These are phyloP conservation scores for Myopa tessellatipennis DNA, from an alignment of 2,888 invertebrate genomes.

Conservation along the genomic window DNA sequence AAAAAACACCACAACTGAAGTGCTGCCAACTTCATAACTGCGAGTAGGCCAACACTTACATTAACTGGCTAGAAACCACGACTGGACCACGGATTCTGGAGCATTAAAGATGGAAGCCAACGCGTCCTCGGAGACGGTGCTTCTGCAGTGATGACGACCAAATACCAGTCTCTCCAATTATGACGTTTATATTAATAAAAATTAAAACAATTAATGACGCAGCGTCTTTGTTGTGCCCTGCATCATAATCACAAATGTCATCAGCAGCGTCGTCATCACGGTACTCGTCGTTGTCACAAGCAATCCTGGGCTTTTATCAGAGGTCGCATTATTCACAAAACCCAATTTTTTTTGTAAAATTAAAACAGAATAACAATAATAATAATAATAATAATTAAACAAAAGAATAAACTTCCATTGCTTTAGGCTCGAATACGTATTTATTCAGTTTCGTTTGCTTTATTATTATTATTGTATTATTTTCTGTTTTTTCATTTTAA, in stretches of 20 bases:
- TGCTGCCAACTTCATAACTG: background rate
- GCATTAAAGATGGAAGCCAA: background rate
- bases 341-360: background rate
- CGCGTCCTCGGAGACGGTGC: background rate
- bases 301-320: constrained; percentile 6
- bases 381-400: constrained; percentile 39
- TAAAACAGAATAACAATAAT: background rate
- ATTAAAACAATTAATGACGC: constrained; percentile 14
- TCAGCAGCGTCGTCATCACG: constrained; percentile 3
- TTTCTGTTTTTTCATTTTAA: background rate
- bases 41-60: background rate
- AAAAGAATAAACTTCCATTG: constrained; percentile 15
- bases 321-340: constrained; percentile 4
- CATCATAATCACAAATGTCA: constrained; percentile 11
- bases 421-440: background rate
- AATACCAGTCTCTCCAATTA: background rate
- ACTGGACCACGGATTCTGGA: background rate
- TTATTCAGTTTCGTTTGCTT: background rate
- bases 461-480: background rate
- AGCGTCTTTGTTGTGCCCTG: background rate
- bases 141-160: background rate
- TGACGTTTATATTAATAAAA: constrained; percentile 23
- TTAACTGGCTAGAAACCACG: background rate
- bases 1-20: background rate
- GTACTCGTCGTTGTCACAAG: background rate